Conservation (phyloP, 2,888 invertebrate species). For the Fissipunctia ypsillon region DNA sequence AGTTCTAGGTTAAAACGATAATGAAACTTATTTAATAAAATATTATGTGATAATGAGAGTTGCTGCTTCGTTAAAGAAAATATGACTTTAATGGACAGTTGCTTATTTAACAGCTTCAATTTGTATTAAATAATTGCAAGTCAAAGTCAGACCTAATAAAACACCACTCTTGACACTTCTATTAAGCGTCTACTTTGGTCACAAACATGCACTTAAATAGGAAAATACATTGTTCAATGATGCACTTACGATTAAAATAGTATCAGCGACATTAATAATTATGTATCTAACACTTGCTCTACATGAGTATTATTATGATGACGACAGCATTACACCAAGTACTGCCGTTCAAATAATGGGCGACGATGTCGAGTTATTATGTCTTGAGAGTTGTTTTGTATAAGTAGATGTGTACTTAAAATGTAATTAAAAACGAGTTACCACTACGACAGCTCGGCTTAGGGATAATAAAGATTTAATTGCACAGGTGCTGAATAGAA, state of each 20-base stretch:
- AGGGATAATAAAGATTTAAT: conserved; percentile 83
- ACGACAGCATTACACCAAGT: conserved; percentile 58
- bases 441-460: conserved; percentile 72
- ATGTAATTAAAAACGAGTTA: conserved; percentile 86
- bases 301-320: conserved; percentile 73
- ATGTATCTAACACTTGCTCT: conserved; percentile 57
- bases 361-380: conserved; percentile 69
- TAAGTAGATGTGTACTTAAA: conserved; percentile 80
- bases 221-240: conserved; percentile 19
- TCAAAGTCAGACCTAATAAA: background rate
- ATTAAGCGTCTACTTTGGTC: background rate
- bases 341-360: conserved; percentile 70
- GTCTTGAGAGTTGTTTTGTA: conserved; percentile 70
- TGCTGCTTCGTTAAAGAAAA: background rate
- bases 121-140: conserved; percentile 4
- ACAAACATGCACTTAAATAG: conserved; percentile 6
- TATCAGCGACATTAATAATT: conserved; percentile 62
- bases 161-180: background rate
- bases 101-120: background rate
- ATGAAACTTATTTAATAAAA: background rate
- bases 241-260: conserved; percentile 40
- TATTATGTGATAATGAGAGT: background rate
- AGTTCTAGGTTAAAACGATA: conserved; percentile 1
- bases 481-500: conserved; percentile 76
- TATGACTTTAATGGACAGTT: background rate